These are phyloP conservation scores for Schizotus pectinicornis DNA, from an alignment of 2,888 invertebrate genomes.

Conservation along the genomic window DNA sequence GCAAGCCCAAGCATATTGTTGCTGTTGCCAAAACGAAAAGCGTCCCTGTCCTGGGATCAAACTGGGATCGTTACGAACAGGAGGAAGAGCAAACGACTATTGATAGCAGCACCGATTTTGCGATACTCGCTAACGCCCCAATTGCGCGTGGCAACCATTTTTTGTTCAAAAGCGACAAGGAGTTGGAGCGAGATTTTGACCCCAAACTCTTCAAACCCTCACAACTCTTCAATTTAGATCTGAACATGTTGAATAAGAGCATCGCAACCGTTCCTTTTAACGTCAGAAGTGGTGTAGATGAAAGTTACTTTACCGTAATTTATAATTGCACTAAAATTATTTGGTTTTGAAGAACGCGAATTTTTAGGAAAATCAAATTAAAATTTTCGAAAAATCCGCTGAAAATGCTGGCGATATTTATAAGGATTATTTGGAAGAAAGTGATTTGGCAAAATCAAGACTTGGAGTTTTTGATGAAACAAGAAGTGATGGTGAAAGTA, in stretches of 20 bases:
- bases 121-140: slow-evolving; percentile 26
- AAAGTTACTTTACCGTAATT: slow-evolving; percentile 25
- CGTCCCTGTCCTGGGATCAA: slow-evolving; percentile 19
- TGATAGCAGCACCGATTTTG: slow-evolving; percentile 27
- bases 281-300: slow-evolving; percentile 18
- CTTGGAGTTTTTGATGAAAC: slow-evolving; percentile 7
- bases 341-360: too few relatives aligned
- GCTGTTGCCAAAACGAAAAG: slow-evolving; percentile 13
- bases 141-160: slow-evolving; percentile 31
- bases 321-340: not conserved
- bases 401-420: not conserved
- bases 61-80: slow-evolving; percentile 30
- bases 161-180: slow-evolving; percentile 29
- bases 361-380: slow-evolving; percentile 6
- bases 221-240: slow-evolving; percentile 22
- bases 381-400: not conserved
- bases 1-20: slow-evolving; percentile 15
- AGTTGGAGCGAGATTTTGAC: slow-evolving; percentile 9
- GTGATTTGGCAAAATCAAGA: not conserved
- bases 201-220: slow-evolving; percentile 3
- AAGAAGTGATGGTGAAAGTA: not conserved
- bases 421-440: not conserved
- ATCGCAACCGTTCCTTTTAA: slow-evolving; percentile 28
- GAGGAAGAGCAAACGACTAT: slow-evolving; percentile 5
- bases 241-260: slow-evolving; percentile 24